A percentile compares a stretch with the other conserved stretches of the same genome.
phyloP scores from a whole-genome alignment of 2,888 invertebrate genomes.

The Cephus pulcher region DNA sequence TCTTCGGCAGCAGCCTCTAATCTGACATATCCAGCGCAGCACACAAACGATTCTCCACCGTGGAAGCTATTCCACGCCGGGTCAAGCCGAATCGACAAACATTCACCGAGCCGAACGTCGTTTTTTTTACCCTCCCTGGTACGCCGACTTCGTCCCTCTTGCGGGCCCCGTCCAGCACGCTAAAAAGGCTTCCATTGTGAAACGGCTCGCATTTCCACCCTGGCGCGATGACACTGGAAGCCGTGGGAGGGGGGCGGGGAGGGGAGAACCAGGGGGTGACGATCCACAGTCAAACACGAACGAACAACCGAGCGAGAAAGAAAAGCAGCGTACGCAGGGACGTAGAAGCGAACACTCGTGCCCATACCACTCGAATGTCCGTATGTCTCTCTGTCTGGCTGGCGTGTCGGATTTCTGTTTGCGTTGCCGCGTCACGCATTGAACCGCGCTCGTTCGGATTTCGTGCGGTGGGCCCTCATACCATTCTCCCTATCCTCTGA shows the following conservation, averaged over 20 bases:
- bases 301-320: slow-evolving; percentile 16
- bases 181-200: slow-evolving; percentile 57
- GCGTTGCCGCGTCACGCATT: slow-evolving; percentile 61
- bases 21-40: not conserved
- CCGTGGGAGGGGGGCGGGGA: slow-evolving; percentile 29
- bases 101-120: not conserved
- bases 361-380: slow-evolving; percentile 27
- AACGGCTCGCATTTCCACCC: slow-evolving; percentile 61
- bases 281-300: slow-evolving; percentile 57
- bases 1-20: not conserved
- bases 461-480: slow-evolving; percentile 23
- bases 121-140: not conserved
- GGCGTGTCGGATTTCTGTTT: slow-evolving; percentile 64
- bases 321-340: slow-evolving; percentile 16
- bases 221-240: slow-evolving; percentile 50
- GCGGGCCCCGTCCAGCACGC: not conserved
- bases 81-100: slow-evolving; percentile 4
- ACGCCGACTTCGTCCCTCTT: not conserved
- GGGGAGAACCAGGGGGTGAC: slow-evolving; percentile 34
- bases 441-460: slow-evolving; percentile 57
- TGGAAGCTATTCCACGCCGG: not conserved
- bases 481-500: slow-evolving; percentile 2
- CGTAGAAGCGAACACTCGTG: slow-evolving; percentile 58
- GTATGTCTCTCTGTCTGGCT: slow-evolving; percentile 34
- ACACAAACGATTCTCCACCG: not conserved